A percentile compares a stretch with the other conserved stretches of the same genome.
Evolutionary conservation across 2,888 invertebrate genomes (phyloP).

Genomic region (Nemotelus nigrinus): DNA sequence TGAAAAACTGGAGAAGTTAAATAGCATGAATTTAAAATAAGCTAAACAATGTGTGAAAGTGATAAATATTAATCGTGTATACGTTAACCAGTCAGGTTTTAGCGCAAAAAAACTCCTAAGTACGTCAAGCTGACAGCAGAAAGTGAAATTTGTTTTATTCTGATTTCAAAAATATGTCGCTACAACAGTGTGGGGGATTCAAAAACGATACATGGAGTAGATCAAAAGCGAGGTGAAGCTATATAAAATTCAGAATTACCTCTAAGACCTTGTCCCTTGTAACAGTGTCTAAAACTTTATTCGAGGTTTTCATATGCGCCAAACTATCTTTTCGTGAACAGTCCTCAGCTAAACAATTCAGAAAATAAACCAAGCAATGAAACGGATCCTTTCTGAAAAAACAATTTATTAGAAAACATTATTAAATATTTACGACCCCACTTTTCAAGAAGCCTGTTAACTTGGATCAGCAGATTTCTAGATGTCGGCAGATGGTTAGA

Average conservation of each 20-base stretch:
- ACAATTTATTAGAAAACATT: background rate
- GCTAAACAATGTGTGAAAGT: too few relatives aligned
- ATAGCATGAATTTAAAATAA: too few relatives aligned
- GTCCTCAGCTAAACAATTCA: slow-evolving; percentile 56
- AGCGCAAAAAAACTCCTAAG: too few relatives aligned
- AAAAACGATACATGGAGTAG: too few relatives aligned
- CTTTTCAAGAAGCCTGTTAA: slow-evolving; percentile 57
- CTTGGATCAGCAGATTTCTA: slow-evolving; percentile 56
- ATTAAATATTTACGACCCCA: slow-evolving; percentile 48
- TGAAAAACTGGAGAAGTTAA: too few relatives aligned
- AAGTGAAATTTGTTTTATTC: too few relatives aligned
- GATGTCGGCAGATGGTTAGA: slow-evolving; percentile 59
- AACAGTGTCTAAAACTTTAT: slow-evolving; percentile 54
- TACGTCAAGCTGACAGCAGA: too few relatives aligned
- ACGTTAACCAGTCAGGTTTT: too few relatives aligned
- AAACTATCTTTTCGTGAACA: slow-evolving; percentile 57
- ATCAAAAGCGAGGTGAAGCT: background rate
- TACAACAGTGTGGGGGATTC: too few relatives aligned
- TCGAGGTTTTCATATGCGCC: slow-evolving; percentile 56
- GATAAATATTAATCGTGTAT: too few relatives aligned
- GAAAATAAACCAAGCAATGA: slow-evolving; percentile 59
- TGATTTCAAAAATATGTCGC: too few relatives aligned
- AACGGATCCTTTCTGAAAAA: slow-evolving; percentile 60
- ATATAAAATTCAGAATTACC: slow-evolving; percentile 51
- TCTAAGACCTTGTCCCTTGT: slow-evolving; percentile 57